Conservation (phyloP, 2,113 vertebrate genomes). For the Accipiter cooperii region DNA sequence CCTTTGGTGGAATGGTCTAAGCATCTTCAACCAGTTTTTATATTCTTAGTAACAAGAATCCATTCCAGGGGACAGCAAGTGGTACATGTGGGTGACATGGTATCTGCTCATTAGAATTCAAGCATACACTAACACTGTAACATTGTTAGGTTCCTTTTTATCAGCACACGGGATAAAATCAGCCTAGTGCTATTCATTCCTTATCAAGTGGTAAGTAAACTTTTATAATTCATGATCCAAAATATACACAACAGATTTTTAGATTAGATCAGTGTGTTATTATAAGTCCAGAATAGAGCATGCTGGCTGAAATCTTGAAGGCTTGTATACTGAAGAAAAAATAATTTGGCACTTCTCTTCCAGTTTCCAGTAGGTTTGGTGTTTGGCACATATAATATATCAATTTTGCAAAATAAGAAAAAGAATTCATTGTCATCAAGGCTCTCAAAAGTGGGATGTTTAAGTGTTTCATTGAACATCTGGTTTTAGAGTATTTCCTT, state of each 20-base stretch:
- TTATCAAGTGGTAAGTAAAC: not conserved
- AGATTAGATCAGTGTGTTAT: not conserved
- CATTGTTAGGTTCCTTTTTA: not conserved
- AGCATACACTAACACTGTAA: not conserved
- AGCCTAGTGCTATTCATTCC: not conserved
- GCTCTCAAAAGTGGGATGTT: not conserved
- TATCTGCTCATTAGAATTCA: not conserved
- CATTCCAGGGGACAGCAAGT: not conserved
- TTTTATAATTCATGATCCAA: not conserved
- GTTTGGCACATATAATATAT: not conserved
- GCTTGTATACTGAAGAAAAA: not conserved
- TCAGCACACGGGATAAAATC: not conserved
- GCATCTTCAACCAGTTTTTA: fast-evolving
- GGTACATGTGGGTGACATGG: no score
- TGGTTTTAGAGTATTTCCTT: not conserved
- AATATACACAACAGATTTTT: not conserved
- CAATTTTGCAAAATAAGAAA: not conserved
- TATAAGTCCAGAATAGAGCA: not conserved
- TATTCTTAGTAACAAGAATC: not conserved
- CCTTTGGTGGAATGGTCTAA: not conserved
- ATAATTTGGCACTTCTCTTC: not conserved
- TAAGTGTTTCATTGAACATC: not conserved
- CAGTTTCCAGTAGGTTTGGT: not conserved
- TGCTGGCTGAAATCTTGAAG: not conserved
- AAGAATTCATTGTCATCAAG: not conserved